Evolutionary conservation across 2,888 invertebrate species (phyloP), one percentile per base, ranked within the genome.

Genomic region (Pseudolycoriella hygida): DNA sequence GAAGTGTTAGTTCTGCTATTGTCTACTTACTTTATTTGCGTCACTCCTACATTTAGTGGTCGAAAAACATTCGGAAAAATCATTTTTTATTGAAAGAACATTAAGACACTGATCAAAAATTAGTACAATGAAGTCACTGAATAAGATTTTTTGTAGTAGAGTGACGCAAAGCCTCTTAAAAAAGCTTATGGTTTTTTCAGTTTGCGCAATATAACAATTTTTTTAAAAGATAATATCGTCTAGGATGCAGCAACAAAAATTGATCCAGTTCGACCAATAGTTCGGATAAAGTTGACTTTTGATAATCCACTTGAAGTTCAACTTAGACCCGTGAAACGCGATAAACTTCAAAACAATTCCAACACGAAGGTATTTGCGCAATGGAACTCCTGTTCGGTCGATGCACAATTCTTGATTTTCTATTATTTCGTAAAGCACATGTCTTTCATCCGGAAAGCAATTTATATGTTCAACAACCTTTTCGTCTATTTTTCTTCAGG

Each of bases 261-360:
- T 30, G 43, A 46, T 15, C 17, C 17, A 15, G 10, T 4, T 39
- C 39, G 17, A 38, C 41, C 46, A 19, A 40, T 19, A 20, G 17
- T 44, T 30, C 39, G 30, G 31, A 40, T 32, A 30, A 45, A 40
- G 40, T 45, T 40, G 14, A 40, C 38, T 17, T 46, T 46, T 40
- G 43, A 43, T 40, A 46, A 18, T 46, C 43, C 43, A 14, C 19
- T 46, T 30, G 46, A 46, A 17, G 46, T 46, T 30, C 43, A 46
- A 18, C 31, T 46, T 3, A 43, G 46, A 20, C 46, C 18, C 8
- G 43, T 46, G 19, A 32, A 43, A 19, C 37, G 40, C 30, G 19
- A 34, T 38, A 2, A 17, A 15, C 17, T 3, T 25, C 34, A 3
- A 34, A 5, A 34, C 12, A 34, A 12, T 34, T 4, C 15, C 34